These are phyloP conservation scores for Philopotamus ludificatus DNA, from an alignment of 1,140 invertebrate species.

Conservation along the genomic window DNA sequence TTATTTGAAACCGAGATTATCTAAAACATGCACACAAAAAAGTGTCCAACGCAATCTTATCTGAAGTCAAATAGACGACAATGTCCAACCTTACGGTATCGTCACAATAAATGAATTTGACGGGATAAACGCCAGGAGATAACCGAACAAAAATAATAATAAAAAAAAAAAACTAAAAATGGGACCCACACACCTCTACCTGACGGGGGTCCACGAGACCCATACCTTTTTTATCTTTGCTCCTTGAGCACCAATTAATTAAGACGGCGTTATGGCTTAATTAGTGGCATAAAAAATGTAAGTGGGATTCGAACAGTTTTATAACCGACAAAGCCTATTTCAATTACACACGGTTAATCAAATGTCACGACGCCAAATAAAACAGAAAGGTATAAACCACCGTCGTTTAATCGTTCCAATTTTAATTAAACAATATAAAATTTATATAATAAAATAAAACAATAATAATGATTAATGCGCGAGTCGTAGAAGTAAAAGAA, in stretches of 20 bases:
- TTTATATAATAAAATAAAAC: too few species aligned
- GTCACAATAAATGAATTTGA: conserved; percentile 9
- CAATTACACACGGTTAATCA: background rate
- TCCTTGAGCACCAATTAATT: conserved; percentile 39
- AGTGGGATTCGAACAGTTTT: background rate
- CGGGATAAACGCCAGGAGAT: background rate
- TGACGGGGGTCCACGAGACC: conserved; percentile 1
- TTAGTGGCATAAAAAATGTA: conserved; percentile 31
- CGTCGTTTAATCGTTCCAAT: too few species aligned
- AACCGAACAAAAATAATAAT: conserved; percentile 15
- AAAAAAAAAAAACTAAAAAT: background rate
- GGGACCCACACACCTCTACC: conserved; percentile 2
- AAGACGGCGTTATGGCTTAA: conserved; percentile 37
- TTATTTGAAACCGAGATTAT: too few species aligned
- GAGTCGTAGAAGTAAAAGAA: too few species aligned
- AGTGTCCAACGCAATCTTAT: conserved; percentile 9
- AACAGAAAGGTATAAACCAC: too few species aligned
- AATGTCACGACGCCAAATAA: too few species aligned
- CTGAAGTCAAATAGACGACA: background rate
- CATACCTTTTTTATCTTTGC: conserved; percentile 30
- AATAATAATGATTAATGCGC: too few species aligned
- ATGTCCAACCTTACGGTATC: conserved; percentile 1
- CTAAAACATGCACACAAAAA: conserved; percentile 5
- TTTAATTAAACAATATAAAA: too few species aligned
- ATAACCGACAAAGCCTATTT: background rate